Evolutionary conservation across 2,113 vertebrate genomes (phyloP).

Genomic region (Cercocebus atys): DNA sequence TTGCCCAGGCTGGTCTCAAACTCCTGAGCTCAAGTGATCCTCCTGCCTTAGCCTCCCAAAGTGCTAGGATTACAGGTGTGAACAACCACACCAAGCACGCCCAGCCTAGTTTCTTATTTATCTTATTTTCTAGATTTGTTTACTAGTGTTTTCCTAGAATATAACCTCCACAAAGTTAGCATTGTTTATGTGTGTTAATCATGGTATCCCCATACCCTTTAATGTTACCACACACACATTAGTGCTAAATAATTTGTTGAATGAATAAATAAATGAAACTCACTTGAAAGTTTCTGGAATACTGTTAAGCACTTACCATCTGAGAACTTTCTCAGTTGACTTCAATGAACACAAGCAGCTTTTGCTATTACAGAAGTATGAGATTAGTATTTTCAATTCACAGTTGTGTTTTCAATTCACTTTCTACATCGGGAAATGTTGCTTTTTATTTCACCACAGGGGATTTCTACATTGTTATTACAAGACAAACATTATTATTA

Average conservation of each 20-base stretch:
- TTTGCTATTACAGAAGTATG: constrained; percentile 3
- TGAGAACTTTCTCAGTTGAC: constrained; percentile 3
- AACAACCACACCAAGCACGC: too few species aligned
- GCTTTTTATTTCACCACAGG: not conserved
- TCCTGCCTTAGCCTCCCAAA: too few species aligned
- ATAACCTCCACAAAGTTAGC: not conserved
- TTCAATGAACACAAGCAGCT: not conserved
- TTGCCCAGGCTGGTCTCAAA: too few species aligned
- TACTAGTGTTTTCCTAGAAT: not conserved
- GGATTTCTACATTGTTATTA: constrained; percentile 2
- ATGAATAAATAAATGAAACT: not conserved
- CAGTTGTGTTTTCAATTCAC: constrained; percentile 57
- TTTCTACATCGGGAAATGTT: not conserved
- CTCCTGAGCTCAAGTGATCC: too few species aligned
- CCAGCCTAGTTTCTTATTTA: not conserved
- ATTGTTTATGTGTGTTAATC: not conserved
- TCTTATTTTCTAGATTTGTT: not conserved
- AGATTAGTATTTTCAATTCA: constrained; percentile 40
- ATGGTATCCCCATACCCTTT: not conserved
- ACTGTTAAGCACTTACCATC: not conserved
- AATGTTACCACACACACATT: not conserved
- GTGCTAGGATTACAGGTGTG: too few species aligned
- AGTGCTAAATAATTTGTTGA: not conserved
- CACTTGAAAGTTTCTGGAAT: not conserved
- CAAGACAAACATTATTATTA: constrained; percentile 24